Evolutionary conservation across 2,797 vertebrate genomes (phyloP).

Genomic region (Hoplostethus mediterraneus): DNA sequence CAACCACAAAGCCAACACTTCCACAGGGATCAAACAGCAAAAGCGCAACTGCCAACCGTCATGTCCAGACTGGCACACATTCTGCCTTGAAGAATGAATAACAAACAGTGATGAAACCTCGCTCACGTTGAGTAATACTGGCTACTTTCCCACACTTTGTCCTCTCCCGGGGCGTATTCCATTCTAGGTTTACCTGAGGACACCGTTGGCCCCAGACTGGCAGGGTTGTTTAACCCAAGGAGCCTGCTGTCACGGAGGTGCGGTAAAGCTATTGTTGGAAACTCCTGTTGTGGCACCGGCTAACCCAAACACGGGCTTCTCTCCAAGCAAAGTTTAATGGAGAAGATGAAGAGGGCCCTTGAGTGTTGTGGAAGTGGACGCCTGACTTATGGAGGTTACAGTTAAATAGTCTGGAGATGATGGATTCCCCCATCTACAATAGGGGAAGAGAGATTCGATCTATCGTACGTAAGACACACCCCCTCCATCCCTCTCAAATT

Average conservation of each 20-base stretch:
- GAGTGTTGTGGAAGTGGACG: neutral
- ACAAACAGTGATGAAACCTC: neutral
- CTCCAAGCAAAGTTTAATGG: constrained; percentile 19
- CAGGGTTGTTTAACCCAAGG: constrained; percentile 31
- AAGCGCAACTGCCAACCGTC: constrained; percentile 14
- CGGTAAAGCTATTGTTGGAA: constrained; percentile 33
- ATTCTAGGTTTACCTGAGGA: constrained; percentile 25
- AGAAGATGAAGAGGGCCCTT: constrained; percentile 8
- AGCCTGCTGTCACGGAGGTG: constrained; percentile 57
- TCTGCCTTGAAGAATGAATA: neutral
- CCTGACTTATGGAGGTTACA: neutral
- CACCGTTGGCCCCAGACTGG: constrained; percentile 2
- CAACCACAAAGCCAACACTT: neutral
- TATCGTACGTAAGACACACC: neutral
- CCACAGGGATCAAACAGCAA: constrained; percentile 9
- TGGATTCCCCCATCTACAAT: neutral
- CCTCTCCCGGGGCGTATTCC: neutral
- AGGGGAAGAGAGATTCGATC: neutral
- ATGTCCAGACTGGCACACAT: constrained; percentile 14
- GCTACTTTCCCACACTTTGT: constrained; percentile 29
- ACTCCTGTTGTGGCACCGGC: constrained; percentile 17
- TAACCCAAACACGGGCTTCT: constrained; percentile 42
- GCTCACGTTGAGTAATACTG: constrained; percentile 9
- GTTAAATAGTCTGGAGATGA: neutral
- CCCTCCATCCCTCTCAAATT: neutral